Conservation (phyloP, 2,113 vertebrate species). For the Callopanchax toddi region DNA sequence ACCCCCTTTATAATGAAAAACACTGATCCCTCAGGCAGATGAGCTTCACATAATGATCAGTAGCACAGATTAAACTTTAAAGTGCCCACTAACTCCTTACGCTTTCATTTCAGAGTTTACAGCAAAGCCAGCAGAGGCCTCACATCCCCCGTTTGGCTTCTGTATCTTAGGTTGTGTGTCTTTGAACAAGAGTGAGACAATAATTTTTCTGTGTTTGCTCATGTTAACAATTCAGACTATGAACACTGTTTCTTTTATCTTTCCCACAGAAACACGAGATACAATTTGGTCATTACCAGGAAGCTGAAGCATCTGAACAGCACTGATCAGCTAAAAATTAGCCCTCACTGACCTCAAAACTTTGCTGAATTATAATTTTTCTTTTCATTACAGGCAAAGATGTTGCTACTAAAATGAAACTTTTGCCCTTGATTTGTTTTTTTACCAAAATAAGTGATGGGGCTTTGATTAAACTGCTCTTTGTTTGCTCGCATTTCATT, state of each 20-base stretch:
- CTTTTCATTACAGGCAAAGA: constrained; percentile 45
- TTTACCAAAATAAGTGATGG: constrained; percentile 35
- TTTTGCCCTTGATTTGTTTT: constrained; percentile 25
- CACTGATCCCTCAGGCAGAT: constrained; percentile 41
- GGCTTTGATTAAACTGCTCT: constrained; percentile 21
- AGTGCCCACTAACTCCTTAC: constrained; percentile 38
- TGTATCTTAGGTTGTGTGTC: constrained; percentile 18
- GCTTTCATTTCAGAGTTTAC: constrained; percentile 51
- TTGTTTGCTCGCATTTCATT: too few species aligned
- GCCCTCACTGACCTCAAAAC: constrained; percentile 9
- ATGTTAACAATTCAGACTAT: constrained; percentile 37
- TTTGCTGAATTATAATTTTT: constrained; percentile 35
- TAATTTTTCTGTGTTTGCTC: constrained; percentile 27
- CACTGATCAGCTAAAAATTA: constrained; percentile 32
- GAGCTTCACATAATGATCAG: constrained; percentile 59
- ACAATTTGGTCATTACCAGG: constrained; percentile 46
- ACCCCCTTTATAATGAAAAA: constrained; percentile 43
- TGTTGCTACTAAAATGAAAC: constrained; percentile 19
- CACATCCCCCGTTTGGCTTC: constrained; percentile 16
- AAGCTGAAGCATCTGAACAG: constrained; percentile 19
- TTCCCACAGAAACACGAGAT: constrained; percentile 23
- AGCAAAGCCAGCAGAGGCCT: constrained; percentile 21
- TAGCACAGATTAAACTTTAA: constrained; percentile 67
- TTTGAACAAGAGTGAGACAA: constrained; percentile 29
- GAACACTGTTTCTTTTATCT: constrained; percentile 35